Evolutionary conservation across 1,140 invertebrate genomes (phyloP), one percentile per base, ranked within the genome.

Genomic region (Pogonomyrmex barbatus): DNA sequence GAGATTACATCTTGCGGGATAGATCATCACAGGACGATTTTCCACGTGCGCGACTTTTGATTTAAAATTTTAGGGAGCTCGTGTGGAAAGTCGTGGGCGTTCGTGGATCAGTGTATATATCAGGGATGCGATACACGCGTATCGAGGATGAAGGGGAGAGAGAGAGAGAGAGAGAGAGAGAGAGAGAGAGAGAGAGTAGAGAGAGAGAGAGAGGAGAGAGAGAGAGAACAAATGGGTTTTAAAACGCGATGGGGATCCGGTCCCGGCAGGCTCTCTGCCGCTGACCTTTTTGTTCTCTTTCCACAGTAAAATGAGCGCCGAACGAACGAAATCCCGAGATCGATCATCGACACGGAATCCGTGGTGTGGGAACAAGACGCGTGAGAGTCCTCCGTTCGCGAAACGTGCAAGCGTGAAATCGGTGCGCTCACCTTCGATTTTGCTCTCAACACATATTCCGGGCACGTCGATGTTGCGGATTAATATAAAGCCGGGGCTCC

Each of bases 321-420:
- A 52, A 62, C 36, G 33, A 52, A 67, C 45, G 84, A 73, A 84
- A 84, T 71, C 71, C 76, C 67, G 50, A 71, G 81, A 87, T 87
- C 86, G 79, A 76, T 87, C 86, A 84, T 87, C 87, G 87, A 88
- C 86, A 87, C 62, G 63, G 78, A 77, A 56, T 39, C 36, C 73
- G n/a, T n/a, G 47, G 60, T 85, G 58, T 85, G 73, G 82, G 73
- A 83, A 88, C 78, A 68, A 83, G 63, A 84, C 60, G 73, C 73
- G 71, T 60, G 76, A 52, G 84, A 42, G 36, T 68, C 60, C 45
- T 50, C 62, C 54, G 62, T 36, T 54, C 54, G 47, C 71, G 54
- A 77, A 24, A 62, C 42, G 33, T 52, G 62, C 39, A 54, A 47
- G 58, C 81, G 67, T 71, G 81, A 84, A 73, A 68, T 71, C 58